Evolutionary conservation across 2,888 invertebrate species (phyloP).

Genomic region (Pasiphila rectangulata): DNA sequence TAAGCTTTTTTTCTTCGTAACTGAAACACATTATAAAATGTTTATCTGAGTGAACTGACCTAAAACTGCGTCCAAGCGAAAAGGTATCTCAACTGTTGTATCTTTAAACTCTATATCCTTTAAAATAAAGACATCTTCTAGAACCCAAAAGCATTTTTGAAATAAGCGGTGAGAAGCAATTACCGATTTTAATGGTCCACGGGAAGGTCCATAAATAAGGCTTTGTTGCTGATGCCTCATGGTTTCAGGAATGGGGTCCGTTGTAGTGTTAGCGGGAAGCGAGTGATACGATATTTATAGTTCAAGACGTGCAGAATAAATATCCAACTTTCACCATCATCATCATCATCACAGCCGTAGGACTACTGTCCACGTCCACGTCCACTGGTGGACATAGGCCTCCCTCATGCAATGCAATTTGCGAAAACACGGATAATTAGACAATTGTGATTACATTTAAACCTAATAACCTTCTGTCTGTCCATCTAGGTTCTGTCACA

Average conservation of each 20-base stretch:
- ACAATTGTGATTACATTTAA: too few species aligned
- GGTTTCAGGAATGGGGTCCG: slow-evolving; percentile 12
- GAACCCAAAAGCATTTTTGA: background rate
- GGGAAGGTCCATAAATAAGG: slow-evolving; percentile 27
- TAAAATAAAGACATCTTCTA: background rate
- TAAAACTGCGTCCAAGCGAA: background rate
- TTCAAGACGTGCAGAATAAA: too few species aligned
- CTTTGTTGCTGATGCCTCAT: slow-evolving; percentile 21
- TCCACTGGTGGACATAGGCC: too few species aligned
- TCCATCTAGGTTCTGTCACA: too few species aligned
- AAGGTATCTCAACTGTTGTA: background rate
- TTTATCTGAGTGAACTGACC: slow-evolving; percentile 1
- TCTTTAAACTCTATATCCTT: background rate
- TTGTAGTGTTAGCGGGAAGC: background rate
- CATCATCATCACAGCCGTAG: too few species aligned
- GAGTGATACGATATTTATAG: too few species aligned
- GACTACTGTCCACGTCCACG: too few species aligned
- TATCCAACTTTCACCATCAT: too few species aligned
- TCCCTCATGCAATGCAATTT: too few species aligned
- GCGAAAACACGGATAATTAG: too few species aligned
- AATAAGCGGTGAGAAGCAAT: slow-evolving; percentile 30
- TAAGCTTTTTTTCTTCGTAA: background rate
- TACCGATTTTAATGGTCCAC: slow-evolving; percentile 27
- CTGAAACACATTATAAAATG: background rate
- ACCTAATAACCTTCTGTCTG: too few species aligned